phyloP scores from a whole-genome alignment of 2,888 invertebrate species.

The Yponomeuta cagnagella region DNA sequence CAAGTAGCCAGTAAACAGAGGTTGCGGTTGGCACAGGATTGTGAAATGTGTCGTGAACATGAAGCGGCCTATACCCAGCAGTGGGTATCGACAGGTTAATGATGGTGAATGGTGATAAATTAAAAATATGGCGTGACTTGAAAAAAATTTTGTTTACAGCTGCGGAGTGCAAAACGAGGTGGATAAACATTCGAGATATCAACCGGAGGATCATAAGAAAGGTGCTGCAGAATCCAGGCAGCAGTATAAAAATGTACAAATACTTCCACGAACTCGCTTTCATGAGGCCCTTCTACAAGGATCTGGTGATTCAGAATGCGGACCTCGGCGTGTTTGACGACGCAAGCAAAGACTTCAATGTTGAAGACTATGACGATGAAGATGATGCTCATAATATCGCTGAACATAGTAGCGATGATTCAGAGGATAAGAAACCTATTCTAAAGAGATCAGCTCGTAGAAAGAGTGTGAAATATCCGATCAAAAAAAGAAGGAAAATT shows the following conservation, averaged over 20 bases:
- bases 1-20: too few relatives aligned
- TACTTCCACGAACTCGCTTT: conserved; percentile 54
- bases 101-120: not conserved
- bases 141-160: conserved; percentile 37
- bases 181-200: conserved; percentile 67
- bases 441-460: conserved; percentile 27
- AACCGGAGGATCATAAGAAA: conserved; percentile 50
- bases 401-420: conserved; percentile 5
- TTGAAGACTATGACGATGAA: conserved; percentile 26
- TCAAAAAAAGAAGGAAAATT: conserved; percentile 30
- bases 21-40: too few relatives aligned
- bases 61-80: too few relatives aligned
- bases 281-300: conserved; percentile 55
- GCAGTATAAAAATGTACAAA: conserved; percentile 46
- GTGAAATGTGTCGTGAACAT: too few relatives aligned
- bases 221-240: conserved; percentile 18
- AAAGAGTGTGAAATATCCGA: conserved; percentile 26
- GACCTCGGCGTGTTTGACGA: conserved; percentile 25
- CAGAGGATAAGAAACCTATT: conserved; percentile 23
- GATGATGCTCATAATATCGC: conserved; percentile 11
- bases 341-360: conserved; percentile 32
- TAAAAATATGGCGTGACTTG: conserved; percentile 14
- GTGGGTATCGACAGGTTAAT: too few relatives aligned
- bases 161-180: conserved; percentile 59
- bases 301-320: conserved; percentile 25